Percentiles rank a stretch among this genome's conserved stretches.
Conservation (phyloP, 2,113 vertebrate species). For the Phaethon lepturus region DNA sequence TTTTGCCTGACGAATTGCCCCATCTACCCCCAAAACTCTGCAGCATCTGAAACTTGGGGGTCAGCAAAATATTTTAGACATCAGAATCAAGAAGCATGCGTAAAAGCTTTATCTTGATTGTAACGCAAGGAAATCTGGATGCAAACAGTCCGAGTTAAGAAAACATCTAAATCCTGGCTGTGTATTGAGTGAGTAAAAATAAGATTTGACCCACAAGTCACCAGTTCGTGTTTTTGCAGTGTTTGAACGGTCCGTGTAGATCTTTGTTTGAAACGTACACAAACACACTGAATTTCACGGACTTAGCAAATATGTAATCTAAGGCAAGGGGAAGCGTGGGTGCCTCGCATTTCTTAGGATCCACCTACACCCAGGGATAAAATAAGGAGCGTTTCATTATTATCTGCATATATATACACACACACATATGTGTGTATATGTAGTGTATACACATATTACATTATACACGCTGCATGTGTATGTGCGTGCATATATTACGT, state of each 20-base stretch:
- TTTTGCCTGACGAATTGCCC: neutral
- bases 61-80: neutral
- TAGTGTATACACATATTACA: neutral
- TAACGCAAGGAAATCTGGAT: neutral
- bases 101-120: neutral
- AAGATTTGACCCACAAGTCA: slow-evolving; percentile 22
- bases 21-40: neutral
- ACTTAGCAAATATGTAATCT: neutral
- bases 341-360: neutral
- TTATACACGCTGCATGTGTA: neutral
- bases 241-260: neutral
- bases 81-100: neutral
- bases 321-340: neutral
- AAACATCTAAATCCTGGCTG: neutral
- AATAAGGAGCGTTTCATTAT: neutral
- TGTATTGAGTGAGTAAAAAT: neutral
- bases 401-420: neutral
- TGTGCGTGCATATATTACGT: neutral
- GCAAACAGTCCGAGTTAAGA: slow-evolving; percentile 18
- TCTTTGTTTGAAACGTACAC: slow-evolving; percentile 33
- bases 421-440: rapidly evolving
- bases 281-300: neutral
- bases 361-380: neutral
- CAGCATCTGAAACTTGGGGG: neutral
- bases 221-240: neutral